Evolutionary conservation across 2,113 vertebrate genomes (phyloP).

Genomic region (Taxidea taxus): DNA sequence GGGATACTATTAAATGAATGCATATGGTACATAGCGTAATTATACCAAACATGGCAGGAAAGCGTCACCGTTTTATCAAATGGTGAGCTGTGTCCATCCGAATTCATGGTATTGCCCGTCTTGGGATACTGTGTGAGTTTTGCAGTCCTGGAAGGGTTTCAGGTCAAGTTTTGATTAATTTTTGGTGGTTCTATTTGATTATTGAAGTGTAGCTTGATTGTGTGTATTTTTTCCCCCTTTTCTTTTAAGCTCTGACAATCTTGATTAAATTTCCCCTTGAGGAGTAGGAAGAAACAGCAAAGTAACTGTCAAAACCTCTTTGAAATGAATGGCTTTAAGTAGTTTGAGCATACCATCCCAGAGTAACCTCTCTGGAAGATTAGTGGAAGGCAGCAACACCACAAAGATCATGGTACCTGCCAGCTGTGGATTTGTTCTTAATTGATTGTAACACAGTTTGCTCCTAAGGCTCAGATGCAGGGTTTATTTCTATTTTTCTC

Average conservation of each 20-base stretch:
- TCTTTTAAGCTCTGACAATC: conserved; percentile 40
- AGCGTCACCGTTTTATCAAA: conserved; percentile 46
- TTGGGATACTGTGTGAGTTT: conserved; percentile 36
- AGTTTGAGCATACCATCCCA: background rate
- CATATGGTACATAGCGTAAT: conserved; percentile 24
- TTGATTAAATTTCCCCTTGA: conserved; percentile 62
- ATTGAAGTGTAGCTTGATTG: conserved; percentile 56
- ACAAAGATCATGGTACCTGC: background rate
- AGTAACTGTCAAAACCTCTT: conserved; percentile 57
- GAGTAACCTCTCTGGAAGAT: conserved; percentile 10
- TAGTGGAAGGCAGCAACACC: background rate
- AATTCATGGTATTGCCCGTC: conserved; percentile 59
- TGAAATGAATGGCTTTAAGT: conserved; percentile 41
- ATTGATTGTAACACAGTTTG: background rate
- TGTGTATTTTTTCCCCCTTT: background rate
- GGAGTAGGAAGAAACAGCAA: conserved; percentile 49
- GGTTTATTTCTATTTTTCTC: conserved; percentile 19
- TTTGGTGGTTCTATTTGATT: conserved; percentile 62
- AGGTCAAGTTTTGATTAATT: conserved; percentile 72
- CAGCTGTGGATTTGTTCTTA: background rate
- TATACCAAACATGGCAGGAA: conserved; percentile 35
- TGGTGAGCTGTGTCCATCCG: background rate
- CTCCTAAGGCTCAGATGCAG: background rate
- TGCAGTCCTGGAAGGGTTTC: conserved; percentile 56
- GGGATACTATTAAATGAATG: conserved; percentile 58